These are phyloP conservation scores for Florisuga fusca DNA, from an alignment of 2,797 vertebrate species.

Conservation along the genomic window DNA sequence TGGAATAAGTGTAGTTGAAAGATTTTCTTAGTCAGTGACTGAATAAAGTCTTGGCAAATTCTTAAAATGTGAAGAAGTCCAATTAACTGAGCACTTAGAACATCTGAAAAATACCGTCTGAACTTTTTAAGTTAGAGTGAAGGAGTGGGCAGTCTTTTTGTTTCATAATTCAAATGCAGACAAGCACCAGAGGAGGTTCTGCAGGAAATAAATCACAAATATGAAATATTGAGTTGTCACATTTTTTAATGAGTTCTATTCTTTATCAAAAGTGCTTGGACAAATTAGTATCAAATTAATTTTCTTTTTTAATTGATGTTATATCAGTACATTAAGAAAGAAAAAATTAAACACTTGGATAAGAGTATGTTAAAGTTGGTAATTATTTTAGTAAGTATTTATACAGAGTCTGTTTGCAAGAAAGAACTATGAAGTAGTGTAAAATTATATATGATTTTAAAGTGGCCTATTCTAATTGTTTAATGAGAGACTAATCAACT, in stretches of 20 bases:
- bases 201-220: slow-evolving; percentile 13
- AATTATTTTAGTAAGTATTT: background rate
- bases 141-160: background rate
- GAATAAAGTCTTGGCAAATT: background rate
- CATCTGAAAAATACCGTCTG: background rate
- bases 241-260: background rate
- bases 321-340: background rate
- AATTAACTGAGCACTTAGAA: background rate
- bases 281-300: background rate
- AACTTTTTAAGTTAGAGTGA: background rate
- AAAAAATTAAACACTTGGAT: background rate
- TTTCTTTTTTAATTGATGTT: background rate
- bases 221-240: background rate
- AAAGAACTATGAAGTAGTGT: background rate
- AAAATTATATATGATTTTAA: background rate
- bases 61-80: background rate
- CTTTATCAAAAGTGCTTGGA: background rate
- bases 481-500: background rate
- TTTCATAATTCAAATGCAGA: slow-evolving; percentile 5
- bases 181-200: background rate
- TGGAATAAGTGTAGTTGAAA: background rate
- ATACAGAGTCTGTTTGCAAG: background rate
- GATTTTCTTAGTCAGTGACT: background rate
- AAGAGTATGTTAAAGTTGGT: background rate
- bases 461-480: background rate